These are phyloP conservation scores for Toxotes chatareus DNA, from an alignment of 2,113 vertebrate genomes.

Conservation along the genomic window DNA sequence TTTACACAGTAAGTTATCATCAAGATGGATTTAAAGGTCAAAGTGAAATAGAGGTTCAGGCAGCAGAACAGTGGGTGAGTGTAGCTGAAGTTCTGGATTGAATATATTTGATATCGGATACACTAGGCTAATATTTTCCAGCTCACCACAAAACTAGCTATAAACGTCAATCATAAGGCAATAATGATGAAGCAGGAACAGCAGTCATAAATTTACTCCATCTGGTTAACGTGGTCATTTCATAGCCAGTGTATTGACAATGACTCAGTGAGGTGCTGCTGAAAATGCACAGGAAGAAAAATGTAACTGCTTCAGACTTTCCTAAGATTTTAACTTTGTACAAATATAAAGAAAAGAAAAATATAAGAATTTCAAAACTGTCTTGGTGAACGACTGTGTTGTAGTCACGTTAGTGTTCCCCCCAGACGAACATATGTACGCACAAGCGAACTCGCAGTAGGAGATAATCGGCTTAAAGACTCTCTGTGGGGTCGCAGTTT, in stretches of 20 bases:
- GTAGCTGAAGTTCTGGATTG: background rate
- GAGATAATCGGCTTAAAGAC: slow-evolving; percentile 64
- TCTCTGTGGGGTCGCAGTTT: slow-evolving; percentile 63
- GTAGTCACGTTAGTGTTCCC: background rate
- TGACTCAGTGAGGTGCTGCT: slow-evolving; percentile 1
- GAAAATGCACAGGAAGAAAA: background rate
- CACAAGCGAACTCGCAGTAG: slow-evolving; percentile 6
- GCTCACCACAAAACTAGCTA: slow-evolving; percentile 1
- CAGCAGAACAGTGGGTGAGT: background rate
- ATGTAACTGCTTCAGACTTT: background rate
- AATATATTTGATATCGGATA: slow-evolving; percentile 12
- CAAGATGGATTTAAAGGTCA: background rate
- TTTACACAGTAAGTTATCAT: slow-evolving; percentile 13
- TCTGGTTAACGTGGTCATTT: background rate
- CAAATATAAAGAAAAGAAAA: background rate
- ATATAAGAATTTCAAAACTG: background rate
- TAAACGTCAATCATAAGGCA: slow-evolving; percentile 14
- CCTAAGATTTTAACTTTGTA: background rate
- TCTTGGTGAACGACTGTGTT: background rate
- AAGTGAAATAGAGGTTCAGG: background rate
- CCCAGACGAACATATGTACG: slow-evolving; percentile 33
- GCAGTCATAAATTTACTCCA: slow-evolving; percentile 1
- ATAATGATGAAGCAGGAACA: slow-evolving; percentile 9
- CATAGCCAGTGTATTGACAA: background rate
- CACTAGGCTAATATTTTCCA: slow-evolving; percentile 12